Percentiles rank a stretch among this genome's conserved stretches.
Conservation (phyloP, 2,797 vertebrate species). For the Ataeniobius toweri region DNA sequence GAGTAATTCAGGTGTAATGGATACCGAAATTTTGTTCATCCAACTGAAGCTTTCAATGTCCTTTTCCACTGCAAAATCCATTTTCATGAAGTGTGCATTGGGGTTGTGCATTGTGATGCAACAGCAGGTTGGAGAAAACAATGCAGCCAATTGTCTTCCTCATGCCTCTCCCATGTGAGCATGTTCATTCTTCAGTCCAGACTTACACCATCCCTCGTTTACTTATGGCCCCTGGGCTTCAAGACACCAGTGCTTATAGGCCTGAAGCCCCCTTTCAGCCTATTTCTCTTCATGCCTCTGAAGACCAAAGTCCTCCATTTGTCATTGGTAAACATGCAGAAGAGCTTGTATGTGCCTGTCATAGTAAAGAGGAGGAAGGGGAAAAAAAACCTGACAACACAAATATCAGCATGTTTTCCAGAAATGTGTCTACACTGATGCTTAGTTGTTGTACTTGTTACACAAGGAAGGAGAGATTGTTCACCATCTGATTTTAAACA, state of each 20-base stretch:
- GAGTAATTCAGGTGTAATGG: slow-evolving; percentile 4
- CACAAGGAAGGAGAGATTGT: neutral
- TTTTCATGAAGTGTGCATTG: slow-evolving; percentile 61
- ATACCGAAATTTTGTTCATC: slow-evolving; percentile 22
- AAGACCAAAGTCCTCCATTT: slow-evolving; percentile 77
- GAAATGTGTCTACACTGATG: slow-evolving; percentile 15
- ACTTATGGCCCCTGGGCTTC: slow-evolving; percentile 72
- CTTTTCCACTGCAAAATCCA: slow-evolving; percentile 62
- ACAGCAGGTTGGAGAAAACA: slow-evolving; percentile 72
- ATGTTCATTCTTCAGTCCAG: slow-evolving; percentile 69
- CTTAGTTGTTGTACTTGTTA: slow-evolving; percentile 3
- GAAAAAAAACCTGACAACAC: slow-evolving; percentile 57
- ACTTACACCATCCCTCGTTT: slow-evolving; percentile 64
- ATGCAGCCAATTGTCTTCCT: slow-evolving; percentile 52
- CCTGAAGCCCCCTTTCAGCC: slow-evolving; percentile 64
- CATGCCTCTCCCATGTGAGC: slow-evolving; percentile 63
- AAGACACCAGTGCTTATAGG: slow-evolving; percentile 60
- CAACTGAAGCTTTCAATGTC: slow-evolving; percentile 37
- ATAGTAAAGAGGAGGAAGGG: slow-evolving; percentile 26
- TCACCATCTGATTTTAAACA: neutral
- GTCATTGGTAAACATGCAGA: slow-evolving; percentile 80
- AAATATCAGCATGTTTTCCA: slow-evolving; percentile 72
- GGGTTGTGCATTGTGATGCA: slow-evolving; percentile 67
- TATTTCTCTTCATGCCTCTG: slow-evolving; percentile 71
- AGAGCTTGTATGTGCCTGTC: slow-evolving; percentile 47